phyloP scores from a whole-genome alignment of 2,113 vertebrate species.

The Urocitellus parryii region DNA sequence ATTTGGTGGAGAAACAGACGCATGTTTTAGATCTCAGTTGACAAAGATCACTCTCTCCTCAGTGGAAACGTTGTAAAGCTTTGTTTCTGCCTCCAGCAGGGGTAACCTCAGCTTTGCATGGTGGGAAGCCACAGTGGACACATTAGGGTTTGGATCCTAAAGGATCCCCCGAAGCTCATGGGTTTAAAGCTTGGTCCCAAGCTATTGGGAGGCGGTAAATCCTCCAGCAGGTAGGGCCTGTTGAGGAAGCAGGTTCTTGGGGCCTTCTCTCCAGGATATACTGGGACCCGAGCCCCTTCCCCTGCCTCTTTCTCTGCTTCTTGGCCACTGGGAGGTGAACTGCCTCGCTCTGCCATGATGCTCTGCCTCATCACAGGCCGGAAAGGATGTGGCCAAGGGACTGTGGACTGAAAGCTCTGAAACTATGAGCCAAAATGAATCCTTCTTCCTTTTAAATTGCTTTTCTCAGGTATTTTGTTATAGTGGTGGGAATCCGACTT shows the following conservation, averaged over 20 bases:
- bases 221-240: neutral
- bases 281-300: no score
- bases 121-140: no score
- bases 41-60: constrained; percentile 25
- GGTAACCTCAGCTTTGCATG: neutral
- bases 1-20: neutral
- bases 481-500: neutral
- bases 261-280: neutral
- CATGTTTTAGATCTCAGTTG: neutral
- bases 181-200: neutral
- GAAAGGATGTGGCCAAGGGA: neutral
- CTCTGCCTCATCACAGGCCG: neutral
- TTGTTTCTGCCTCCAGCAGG: neutral
- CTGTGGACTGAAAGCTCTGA: neutral
- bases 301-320: neutral
- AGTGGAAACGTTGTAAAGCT: neutral
- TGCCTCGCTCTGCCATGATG: neutral
- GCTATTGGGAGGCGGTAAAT: neutral
- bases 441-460: neutral
- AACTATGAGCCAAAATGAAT: neutral
- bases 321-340: neutral
- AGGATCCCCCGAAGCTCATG: neutral
- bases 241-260: neutral
- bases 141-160: no score
- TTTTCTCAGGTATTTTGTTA: neutral